phyloP scores from a whole-genome alignment of 2,888 invertebrate genomes.

The Gortyna flavago region DNA sequence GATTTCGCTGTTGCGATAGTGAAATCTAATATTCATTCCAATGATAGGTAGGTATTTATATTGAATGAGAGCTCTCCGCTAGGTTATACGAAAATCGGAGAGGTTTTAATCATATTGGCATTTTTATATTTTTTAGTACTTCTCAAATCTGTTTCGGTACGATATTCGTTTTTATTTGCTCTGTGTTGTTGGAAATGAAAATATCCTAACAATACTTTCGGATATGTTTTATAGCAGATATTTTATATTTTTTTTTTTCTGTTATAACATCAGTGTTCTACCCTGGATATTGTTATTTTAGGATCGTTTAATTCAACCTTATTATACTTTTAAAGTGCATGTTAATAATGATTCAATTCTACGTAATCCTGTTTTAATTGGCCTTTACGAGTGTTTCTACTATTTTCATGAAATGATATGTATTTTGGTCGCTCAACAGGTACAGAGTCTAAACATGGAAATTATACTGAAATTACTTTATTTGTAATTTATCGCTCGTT shows the following conservation, averaged over 20 bases:
- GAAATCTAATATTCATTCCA: conserved; percentile 86
- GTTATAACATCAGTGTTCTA: not conserved
- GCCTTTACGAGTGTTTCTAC: not conserved
- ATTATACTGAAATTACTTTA: not conserved
- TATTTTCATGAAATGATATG: not conserved
- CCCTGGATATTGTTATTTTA: conserved; percentile 20
- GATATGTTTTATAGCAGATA: conserved; percentile 28
- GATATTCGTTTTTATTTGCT: conserved; percentile 45
- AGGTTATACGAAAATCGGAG: conserved; percentile 71
- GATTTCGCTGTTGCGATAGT: conserved; percentile 76
- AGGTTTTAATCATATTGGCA: conserved; percentile 73
- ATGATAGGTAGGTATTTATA: conserved; percentile 82
- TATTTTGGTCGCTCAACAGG: not conserved
- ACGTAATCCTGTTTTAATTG: conserved; percentile 21
- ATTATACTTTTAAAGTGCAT: conserved; percentile 21
- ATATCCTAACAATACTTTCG: conserved; percentile 44
- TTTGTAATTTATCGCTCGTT: not conserved
- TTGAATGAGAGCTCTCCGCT: conserved; percentile 75
- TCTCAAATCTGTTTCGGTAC: conserved; percentile 35
- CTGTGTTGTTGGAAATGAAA: conserved; percentile 35
- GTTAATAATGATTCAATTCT: not conserved
- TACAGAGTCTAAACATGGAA: not conserved
- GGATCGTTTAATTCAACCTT: conserved; percentile 3
- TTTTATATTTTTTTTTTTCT: conserved; percentile 8
- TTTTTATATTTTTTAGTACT: conserved; percentile 64